Evolutionary conservation across 64 coral and sea anemone species (phyloP).

Genomic region (Pocillopora damicornis): DNA sequence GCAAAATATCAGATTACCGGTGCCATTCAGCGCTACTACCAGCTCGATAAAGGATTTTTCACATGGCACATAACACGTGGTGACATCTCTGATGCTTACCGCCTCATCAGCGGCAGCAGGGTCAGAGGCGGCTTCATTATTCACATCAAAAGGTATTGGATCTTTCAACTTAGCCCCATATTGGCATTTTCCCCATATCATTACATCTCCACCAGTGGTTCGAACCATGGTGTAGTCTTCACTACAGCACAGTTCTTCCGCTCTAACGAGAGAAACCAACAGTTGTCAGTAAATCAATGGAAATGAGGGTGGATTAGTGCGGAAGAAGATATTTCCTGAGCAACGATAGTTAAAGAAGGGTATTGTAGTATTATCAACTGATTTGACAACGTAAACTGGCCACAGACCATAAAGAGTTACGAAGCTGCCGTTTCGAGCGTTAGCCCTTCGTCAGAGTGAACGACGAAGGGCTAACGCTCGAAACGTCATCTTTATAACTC

Average conservation of each 20-base stretch:
- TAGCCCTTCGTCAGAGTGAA: too few relatives aligned
- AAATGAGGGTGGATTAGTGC: neutral
- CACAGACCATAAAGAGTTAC: too few relatives aligned
- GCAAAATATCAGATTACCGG: conserved; percentile 62
- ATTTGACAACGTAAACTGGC: too few relatives aligned
- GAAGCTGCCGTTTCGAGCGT: too few relatives aligned
- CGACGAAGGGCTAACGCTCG: too few relatives aligned
- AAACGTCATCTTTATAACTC: too few relatives aligned
- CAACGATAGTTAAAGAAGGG: too few relatives aligned
- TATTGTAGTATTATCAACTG: too few relatives aligned
- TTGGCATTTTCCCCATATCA: conserved; percentile 71
- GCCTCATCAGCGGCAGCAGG: neutral
- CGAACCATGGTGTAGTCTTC: conserved; percentile 79
- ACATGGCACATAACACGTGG: conserved; percentile 26
- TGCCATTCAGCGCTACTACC: conserved; percentile 42
- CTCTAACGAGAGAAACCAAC: conserved; percentile 29
- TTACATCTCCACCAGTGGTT: conserved; percentile 45
- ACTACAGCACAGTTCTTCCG: conserved; percentile 39
- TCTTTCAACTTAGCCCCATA: conserved; percentile 50
- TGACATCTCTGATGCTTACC: conserved; percentile 50
- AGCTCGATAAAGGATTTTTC: conserved; percentile 45
- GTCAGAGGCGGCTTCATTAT: neutral
- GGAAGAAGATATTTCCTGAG: too few relatives aligned
- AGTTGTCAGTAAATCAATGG: neutral
- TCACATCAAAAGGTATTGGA: conserved; percentile 26